Evolutionary conservation across 2,113 vertebrate species (phyloP).

Genomic region (Corynorhinus townsendii): DNA sequence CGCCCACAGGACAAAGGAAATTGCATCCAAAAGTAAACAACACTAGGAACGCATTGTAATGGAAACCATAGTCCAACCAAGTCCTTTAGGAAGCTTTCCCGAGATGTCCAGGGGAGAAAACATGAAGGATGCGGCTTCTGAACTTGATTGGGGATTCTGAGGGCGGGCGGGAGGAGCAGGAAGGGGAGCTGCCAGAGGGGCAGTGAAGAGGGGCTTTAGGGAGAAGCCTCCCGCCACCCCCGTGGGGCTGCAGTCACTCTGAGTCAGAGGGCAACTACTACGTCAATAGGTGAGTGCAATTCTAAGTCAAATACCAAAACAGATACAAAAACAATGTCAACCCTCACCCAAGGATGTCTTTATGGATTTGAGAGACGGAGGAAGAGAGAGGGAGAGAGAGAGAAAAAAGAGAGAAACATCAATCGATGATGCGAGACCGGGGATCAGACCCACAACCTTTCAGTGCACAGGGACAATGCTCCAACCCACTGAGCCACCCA

Average conservation of each 20-base stretch:
- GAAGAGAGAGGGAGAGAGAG: background rate
- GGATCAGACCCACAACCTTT: background rate
- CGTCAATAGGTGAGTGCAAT: fast-evolving
- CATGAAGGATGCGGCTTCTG: background rate
- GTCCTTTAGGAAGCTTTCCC: background rate
- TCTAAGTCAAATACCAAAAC: background rate
- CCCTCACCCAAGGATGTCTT: background rate
- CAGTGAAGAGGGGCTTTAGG: background rate
- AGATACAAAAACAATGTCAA: background rate
- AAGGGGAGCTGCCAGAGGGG: background rate
- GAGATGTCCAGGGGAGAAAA: background rate
- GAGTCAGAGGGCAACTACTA: background rate
- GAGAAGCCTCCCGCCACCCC: background rate
- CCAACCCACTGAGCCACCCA: background rate
- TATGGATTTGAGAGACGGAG: background rate
- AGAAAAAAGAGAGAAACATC: background rate
- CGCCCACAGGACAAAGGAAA: background rate
- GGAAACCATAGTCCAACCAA: too few species aligned
- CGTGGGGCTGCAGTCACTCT: background rate
- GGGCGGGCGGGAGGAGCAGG: background rate
- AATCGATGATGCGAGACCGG: background rate
- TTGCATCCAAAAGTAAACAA: background rate
- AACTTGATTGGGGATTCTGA: background rate
- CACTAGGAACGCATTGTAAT: background rate
- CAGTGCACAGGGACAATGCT: too few species aligned